phyloP scores from a whole-genome alignment of 2,113 vertebrate genomes.

The Porphyrio hochstetteri region DNA sequence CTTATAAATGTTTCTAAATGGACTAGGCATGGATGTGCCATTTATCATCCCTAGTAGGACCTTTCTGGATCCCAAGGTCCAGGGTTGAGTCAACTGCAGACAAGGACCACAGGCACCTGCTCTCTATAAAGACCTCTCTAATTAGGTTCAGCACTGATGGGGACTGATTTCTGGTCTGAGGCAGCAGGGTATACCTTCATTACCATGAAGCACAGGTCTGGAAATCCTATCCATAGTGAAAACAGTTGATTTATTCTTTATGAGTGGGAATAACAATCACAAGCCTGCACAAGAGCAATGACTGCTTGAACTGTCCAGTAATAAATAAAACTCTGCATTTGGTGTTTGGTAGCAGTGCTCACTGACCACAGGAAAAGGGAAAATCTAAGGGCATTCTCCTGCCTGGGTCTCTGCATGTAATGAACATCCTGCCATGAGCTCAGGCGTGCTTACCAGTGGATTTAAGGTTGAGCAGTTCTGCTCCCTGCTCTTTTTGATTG shows the following conservation, averaged over 20 bases:
- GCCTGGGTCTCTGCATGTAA: too few relatives aligned
- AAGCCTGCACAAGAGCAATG: neutral
- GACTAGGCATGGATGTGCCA: neutral
- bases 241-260: neutral
- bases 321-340: neutral
- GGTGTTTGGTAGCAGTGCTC: neutral
- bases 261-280: too few relatives aligned
- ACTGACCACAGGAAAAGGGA: neutral
- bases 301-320: neutral
- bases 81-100: neutral
- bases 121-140: neutral
- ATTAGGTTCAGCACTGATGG: neutral
- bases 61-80: neutral
- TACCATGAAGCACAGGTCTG: neutral
- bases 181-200: neutral
- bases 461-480: neutral
- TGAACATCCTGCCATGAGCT: neutral
- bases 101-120: accelerated
- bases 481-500: neutral
- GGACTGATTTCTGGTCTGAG: too few relatives aligned
- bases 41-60: neutral
- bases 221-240: neutral
- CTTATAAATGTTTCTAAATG: neutral
- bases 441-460: neutral
- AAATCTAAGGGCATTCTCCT: neutral